Evolutionary conservation across 1,140 invertebrate species (phyloP).

Genomic region (Heliconius congener): DNA sequence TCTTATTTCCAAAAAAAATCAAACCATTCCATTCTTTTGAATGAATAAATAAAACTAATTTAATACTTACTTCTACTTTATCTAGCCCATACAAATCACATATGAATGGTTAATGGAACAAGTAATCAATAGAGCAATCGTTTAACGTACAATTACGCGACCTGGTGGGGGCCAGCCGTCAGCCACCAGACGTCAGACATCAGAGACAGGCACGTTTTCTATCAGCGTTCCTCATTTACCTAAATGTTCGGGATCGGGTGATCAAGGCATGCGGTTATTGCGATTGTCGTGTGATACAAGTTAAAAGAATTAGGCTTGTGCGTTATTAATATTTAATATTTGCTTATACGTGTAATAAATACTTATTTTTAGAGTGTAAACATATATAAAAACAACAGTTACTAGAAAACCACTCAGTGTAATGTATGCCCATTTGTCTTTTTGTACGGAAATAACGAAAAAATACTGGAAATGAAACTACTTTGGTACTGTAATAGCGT

Average conservation of each 20-base stretch:
- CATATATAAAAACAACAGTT: too few species aligned
- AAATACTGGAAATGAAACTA: too few species aligned
- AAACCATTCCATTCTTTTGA: too few species aligned
- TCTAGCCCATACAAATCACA: background rate
- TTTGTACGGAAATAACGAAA: too few species aligned
- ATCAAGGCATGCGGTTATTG: slow-evolving; percentile 22
- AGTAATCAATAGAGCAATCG: slow-evolving; percentile 9
- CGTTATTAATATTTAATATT: background rate
- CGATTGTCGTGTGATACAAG: slow-evolving; percentile 19
- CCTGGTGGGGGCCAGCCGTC: background rate
- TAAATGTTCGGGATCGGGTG: slow-evolving; percentile 34
- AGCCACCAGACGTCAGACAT: slow-evolving; percentile 4
- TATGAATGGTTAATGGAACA: background rate
- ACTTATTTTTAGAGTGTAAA: too few species aligned
- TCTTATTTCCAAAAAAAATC: too few species aligned
- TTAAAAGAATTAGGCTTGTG: background rate
- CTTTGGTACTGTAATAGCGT: too few species aligned
- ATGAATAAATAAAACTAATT: too few species aligned
- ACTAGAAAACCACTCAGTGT: too few species aligned
- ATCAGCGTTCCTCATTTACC: slow-evolving; percentile 35
- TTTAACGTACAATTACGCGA: slow-evolving; percentile 11
- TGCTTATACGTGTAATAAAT: too few species aligned
- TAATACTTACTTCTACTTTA: too few species aligned
- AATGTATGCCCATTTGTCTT: too few species aligned
- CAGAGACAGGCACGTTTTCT: slow-evolving; percentile 34